phyloP scores from a whole-genome alignment of 2,113 vertebrate species.

The Gracilinanus agilis region DNA sequence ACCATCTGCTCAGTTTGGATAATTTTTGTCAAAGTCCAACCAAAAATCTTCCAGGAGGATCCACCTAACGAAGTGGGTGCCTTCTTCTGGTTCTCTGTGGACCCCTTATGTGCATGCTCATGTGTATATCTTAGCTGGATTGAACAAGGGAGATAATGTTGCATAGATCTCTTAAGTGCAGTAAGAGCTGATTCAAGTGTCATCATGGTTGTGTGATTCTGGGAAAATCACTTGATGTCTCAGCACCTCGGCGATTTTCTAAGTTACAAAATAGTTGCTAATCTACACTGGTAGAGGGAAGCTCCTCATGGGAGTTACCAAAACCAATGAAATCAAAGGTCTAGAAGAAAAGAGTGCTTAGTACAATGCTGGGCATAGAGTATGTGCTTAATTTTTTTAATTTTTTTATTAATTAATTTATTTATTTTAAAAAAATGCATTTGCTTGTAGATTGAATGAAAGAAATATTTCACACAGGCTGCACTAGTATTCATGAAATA shows the following conservation, averaged over 20 bases:
- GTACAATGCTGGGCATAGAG: background rate
- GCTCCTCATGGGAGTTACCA: background rate
- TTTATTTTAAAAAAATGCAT: too few species aligned
- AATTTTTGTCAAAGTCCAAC: background rate
- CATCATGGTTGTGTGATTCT: background rate
- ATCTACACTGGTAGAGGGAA: background rate
- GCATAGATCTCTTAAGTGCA: background rate
- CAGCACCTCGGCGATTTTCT: background rate
- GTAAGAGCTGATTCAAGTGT: background rate
- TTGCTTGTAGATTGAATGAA: background rate
- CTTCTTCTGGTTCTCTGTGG: background rate
- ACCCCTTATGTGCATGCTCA: background rate
- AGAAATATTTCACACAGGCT: background rate
- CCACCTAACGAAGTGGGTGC: background rate
- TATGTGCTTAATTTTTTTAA: background rate
- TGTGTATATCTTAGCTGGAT: background rate
- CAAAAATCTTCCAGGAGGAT: background rate
- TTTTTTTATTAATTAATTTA: too few species aligned
- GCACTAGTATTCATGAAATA: background rate
- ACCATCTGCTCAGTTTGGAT: background rate
- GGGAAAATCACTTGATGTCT: background rate
- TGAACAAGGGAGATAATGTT: background rate
- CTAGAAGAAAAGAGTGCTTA: background rate
- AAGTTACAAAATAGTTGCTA: background rate
- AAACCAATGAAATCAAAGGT: background rate